Evolutionary conservation across 2,888 invertebrate genomes (phyloP), one percentile per base, ranked within the genome.

Genomic region (Cryptosula pallasiana): DNA sequence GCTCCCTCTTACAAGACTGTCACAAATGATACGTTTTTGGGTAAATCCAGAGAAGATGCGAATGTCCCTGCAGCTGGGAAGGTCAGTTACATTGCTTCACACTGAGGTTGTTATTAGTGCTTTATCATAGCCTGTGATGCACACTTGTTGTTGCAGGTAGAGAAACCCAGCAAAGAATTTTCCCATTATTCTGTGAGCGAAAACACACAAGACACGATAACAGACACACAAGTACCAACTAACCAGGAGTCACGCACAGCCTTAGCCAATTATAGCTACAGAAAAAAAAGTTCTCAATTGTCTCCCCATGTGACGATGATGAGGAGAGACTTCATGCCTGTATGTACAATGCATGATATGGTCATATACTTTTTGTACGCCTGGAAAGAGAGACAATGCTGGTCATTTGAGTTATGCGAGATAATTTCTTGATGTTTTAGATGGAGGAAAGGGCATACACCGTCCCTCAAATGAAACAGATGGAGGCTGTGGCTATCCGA

Each of bases 271-370:
- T 63, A 63, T n/a, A 9, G 25, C 3, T 16, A 32, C 13, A 32
- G 63, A 63, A 5, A 32, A n/a, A 2, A 34, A 20, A 45, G 32
- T 1, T 71, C 63, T 0, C 77, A 77, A 54, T 74, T 74, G 27
- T 72, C 75, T 0, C 76, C 78, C 69, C 75, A 73, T 1, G 75
- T 77, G 13, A 79, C 80, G 16, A 76, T 79, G n/a, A 81, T 79
- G 79, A 81, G 78, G 76, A 76, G 76, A 63, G 80, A 81, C 74
- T 81, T 75, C 72, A 76, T 74, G 3, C 77, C 78, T 5, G 71
- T 78, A 1, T 72, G 72, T 0, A 36, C 73, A 29, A 73, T n/a
- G n/a, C n/a, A n/a, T n/a, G n/a, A n/a, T n/a, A n/a, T n/a, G n/a
- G n/a, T n/a, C n/a, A n/a, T n/a, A n/a, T n/a, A n/a, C n/a, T n/a